phyloP scores from a whole-genome alignment of 1,140 invertebrate genomes.

The Episyrphus balteatus region DNA sequence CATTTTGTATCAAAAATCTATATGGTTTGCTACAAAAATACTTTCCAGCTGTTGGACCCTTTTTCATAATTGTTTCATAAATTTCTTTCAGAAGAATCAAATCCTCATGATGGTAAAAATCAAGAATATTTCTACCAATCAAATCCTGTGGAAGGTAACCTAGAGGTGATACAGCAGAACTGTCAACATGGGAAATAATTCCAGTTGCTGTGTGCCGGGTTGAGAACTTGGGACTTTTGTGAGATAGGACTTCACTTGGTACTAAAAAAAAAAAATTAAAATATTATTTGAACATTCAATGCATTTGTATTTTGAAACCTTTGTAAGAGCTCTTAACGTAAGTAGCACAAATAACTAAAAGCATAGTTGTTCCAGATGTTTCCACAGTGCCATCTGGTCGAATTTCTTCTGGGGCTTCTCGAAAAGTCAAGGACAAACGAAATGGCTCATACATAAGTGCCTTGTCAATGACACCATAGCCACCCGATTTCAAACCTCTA shows the following conservation, averaged over 20 bases:
- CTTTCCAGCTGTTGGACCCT: slow-evolving; percentile 44
- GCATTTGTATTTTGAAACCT: slow-evolving; percentile 38
- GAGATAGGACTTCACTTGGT: slow-evolving; percentile 45
- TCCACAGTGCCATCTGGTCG: slow-evolving; percentile 22
- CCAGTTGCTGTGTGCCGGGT: slow-evolving; percentile 66
- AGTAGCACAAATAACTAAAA: slow-evolving; percentile 59
- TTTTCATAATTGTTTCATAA: slow-evolving; percentile 65
- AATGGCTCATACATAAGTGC: slow-evolving; percentile 59
- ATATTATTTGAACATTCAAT: not conserved
- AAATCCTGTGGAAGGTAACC: slow-evolving; percentile 86
- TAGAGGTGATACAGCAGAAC: slow-evolving; percentile 65
- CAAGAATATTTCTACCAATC: slow-evolving; percentile 66
- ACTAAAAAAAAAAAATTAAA: slow-evolving; percentile 36
- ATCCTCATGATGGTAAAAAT: slow-evolving; percentile 83
- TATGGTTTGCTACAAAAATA: slow-evolving; percentile 65
- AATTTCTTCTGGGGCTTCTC: slow-evolving; percentile 44
- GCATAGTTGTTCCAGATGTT: slow-evolving; percentile 39
- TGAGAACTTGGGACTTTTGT: slow-evolving; percentile 52
- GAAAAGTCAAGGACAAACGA: slow-evolving; percentile 56
- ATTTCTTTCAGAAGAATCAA: slow-evolving; percentile 64
- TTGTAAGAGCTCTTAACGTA: slow-evolving; percentile 64
- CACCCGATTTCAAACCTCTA: slow-evolving; percentile 39
- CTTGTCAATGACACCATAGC: slow-evolving; percentile 50
- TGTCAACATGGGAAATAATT: slow-evolving; percentile 62
- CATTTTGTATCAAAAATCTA: slow-evolving; percentile 68